Evolutionary conservation across 2,113 vertebrate species (phyloP), one percentile per base, ranked within the genome.

Genomic region (Galemys pyrenaicus): DNA sequence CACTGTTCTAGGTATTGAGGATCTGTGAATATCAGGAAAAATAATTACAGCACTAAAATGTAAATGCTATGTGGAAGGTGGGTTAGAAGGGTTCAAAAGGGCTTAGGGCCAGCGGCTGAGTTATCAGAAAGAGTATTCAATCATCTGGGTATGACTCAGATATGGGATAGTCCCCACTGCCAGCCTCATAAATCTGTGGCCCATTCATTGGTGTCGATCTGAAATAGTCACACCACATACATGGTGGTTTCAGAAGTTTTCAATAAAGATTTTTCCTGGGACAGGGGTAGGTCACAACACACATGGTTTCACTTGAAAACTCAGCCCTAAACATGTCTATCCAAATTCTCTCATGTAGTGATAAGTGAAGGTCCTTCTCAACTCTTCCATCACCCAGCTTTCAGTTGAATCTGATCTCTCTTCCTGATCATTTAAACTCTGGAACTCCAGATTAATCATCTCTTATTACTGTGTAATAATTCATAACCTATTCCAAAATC

Each of bases 1-100:
- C 49, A 74, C 78, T 87, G 71, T 82, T 89, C 44, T 91, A 92
- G 51, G 37, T 86, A 12, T 30, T 64, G 26, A 81, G n/a, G 37
- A 22, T 89, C 20, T 56, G 9, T 91, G 28, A 86, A 96, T 70
- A 58, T 87, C 65, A 60, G 54, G 88, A 88, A 95, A 77, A 95
- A 93, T 85, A 81, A 95, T 73, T 80, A 85, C 28, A 95, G 28
- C 37, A 87, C 90, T 87, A 90, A 93, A 91, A 87, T 10, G 83
- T 87, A 95, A 91, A 89, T 75, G 26, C 65, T 67, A 9, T 78
- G 60, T 30, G 70, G 64, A 17, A 12, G 56, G 37, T 13, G 3
- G 5, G 2, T 12, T 92, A 4, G 51, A 89, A 90, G 30, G 28
- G 30, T 9, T 94, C 4, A 37, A 89, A 90, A 30, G 22, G 39